Evolutionary conservation across 2,113 vertebrate species (phyloP).

Genomic region (Octodon degus): DNA sequence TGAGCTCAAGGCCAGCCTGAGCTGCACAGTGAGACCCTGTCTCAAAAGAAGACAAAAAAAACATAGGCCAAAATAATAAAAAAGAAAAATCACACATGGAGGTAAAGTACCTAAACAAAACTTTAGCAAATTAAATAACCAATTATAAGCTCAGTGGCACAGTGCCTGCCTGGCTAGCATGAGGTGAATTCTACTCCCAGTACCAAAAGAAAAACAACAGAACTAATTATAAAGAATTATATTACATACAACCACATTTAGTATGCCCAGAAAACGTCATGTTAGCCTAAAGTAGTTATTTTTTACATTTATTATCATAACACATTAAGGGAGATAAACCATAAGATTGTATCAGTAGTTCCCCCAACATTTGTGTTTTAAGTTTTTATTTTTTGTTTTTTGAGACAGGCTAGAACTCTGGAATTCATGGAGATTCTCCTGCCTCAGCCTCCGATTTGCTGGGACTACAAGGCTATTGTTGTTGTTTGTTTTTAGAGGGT

Average conservation of each 20-base stretch:
- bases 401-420: not conserved
- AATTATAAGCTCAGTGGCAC: not conserved
- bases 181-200: no score
- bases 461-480: no score
- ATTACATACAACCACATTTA: not conserved
- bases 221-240: not conserved
- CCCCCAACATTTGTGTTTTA: no score
- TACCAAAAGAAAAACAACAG: no score
- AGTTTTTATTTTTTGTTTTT: not conserved
- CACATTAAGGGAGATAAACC: conserved; percentile 22
- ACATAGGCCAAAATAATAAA: not conserved
- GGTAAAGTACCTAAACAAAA: not conserved
- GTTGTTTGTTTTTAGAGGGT: not conserved
- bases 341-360: conserved; percentile 2
- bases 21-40: not conserved
- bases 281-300: conserved; percentile 6
- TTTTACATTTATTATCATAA: conserved; percentile 2
- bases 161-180: no score
- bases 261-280: not conserved
- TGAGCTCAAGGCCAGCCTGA: not conserved
- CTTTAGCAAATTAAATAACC: conserved; percentile 12
- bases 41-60: not conserved
- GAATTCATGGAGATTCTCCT: no score
- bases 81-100: conserved; percentile 6
- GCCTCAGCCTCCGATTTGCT: no score